A percentile compares a stretch with the other conserved stretches of the same genome.
phyloP scores from a whole-genome alignment of 2,888 invertebrate genomes.

The Drosophila picticornis region DNA sequence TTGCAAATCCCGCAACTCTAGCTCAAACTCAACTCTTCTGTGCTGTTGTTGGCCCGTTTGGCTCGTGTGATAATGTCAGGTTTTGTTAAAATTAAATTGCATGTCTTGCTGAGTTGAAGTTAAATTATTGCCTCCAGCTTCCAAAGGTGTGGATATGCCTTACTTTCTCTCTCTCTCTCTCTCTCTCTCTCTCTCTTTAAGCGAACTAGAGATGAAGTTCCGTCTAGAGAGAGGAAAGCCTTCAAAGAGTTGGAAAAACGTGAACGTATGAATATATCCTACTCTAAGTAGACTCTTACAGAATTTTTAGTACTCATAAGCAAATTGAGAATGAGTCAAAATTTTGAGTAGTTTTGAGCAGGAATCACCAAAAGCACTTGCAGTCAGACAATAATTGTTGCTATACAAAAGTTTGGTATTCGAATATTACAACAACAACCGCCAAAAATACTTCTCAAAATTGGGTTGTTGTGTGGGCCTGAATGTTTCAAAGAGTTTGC shows the following conservation, averaged over 20 bases:
- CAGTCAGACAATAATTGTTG: neutral
- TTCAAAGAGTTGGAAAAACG: neutral
- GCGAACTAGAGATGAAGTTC: no score
- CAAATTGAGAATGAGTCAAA: neutral
- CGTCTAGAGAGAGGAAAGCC: neutral
- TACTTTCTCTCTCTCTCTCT: neutral
- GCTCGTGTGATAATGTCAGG: constrained; percentile 81
- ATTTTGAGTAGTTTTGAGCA: neutral
- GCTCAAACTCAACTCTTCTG: constrained; percentile 9
- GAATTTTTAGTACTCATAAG: neutral
- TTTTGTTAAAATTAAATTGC: constrained; percentile 81
- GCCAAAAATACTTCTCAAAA: neutral
- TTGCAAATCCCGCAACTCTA: constrained; percentile 2
- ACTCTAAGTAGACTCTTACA: neutral
- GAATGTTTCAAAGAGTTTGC: neutral
- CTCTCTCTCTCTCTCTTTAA: neutral
- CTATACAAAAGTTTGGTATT: neutral
- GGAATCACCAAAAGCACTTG: neutral
- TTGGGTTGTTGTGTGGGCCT: neutral
- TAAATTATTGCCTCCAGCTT: constrained; percentile 74
- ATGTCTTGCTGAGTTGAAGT: constrained; percentile 78
- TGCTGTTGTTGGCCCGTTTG: constrained; percentile 50
- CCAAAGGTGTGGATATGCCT: constrained; percentile 29
- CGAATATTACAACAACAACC: neutral
- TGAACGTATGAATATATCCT: neutral